Evolutionary conservation across 92 coral and sea anemone genomes (phyloP).

Genomic region (Anthopleura xanthogrammica): DNA sequence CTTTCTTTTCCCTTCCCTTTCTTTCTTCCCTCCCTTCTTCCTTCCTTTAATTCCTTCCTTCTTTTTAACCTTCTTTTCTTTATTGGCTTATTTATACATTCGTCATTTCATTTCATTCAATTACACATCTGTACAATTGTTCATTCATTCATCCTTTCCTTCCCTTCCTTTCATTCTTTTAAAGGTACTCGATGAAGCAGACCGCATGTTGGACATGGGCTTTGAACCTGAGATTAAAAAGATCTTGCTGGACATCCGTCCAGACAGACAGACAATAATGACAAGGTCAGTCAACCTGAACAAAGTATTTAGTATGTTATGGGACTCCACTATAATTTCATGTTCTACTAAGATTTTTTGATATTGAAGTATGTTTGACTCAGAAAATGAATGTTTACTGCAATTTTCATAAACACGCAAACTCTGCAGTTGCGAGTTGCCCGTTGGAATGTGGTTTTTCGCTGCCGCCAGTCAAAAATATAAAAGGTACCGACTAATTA

Average conservation of each 20-base stretch:
- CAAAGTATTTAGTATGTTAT: too few species aligned
- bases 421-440: too few species aligned
- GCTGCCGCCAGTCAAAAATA: too few species aligned
- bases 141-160: background rate
- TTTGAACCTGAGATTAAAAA: constrained; percentile 98
- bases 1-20: background rate
- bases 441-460: too few species aligned
- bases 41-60: background rate
- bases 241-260: constrained; percentile 93
- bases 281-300: constrained; percentile 62
- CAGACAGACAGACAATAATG: constrained; percentile 97
- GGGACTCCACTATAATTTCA: too few species aligned
- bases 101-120: background rate
- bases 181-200: constrained; percentile 96
- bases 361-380: too few species aligned
- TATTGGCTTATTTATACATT: background rate
- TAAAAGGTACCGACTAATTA: too few species aligned
- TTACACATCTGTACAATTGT: too few species aligned
- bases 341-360: too few species aligned
- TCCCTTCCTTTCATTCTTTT: background rate
- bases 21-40: background rate
- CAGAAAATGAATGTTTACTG: too few species aligned
- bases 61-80: background rate
- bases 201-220: constrained; percentile 97
- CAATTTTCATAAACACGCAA: too few species aligned